phyloP scores from a whole-genome alignment of 2,113 vertebrate species.

The Leptobrachium ailaonicum region DNA sequence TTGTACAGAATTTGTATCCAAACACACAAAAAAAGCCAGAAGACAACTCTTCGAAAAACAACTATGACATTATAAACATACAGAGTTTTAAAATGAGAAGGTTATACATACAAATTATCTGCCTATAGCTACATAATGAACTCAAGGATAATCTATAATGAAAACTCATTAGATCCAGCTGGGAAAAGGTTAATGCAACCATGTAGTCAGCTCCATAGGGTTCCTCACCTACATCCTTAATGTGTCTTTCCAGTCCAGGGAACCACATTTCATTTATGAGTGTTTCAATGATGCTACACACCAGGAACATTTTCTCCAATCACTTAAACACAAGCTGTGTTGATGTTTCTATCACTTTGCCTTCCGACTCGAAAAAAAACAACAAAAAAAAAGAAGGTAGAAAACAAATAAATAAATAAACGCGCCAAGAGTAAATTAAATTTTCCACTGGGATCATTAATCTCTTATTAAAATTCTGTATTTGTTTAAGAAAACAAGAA shows the following conservation, averaged over 20 bases:
- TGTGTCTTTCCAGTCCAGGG: constrained; percentile 47
- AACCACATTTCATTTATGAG: constrained; percentile 46
- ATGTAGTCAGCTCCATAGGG: constrained; percentile 21
- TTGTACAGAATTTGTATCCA: too few species aligned
- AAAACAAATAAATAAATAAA: constrained; percentile 44
- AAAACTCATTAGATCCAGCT: constrained; percentile 25
- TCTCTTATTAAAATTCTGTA: constrained; percentile 51
- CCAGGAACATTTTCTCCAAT: constrained; percentile 43
- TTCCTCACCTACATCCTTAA: constrained; percentile 40
- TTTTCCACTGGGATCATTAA: constrained; percentile 51
- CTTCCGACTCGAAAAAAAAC: constrained; percentile 28
- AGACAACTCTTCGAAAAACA: too few species aligned
- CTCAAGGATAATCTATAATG: not conserved
- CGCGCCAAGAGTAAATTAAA: constrained; percentile 43
- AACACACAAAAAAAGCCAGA: too few species aligned
- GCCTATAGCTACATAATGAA: too few species aligned
- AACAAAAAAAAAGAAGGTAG: too few species aligned
- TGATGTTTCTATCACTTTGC: constrained; percentile 35
- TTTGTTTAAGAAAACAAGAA: constrained; percentile 49
- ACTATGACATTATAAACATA: too few species aligned
- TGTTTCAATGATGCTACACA: constrained; percentile 38
- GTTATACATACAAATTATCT: too few species aligned
- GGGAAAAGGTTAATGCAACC: constrained; percentile 40
- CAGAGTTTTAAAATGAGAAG: too few species aligned
- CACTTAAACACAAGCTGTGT: constrained; percentile 50